Conservation (phyloP, 2,113 vertebrate species). For the Atlantisia rogersi region DNA sequence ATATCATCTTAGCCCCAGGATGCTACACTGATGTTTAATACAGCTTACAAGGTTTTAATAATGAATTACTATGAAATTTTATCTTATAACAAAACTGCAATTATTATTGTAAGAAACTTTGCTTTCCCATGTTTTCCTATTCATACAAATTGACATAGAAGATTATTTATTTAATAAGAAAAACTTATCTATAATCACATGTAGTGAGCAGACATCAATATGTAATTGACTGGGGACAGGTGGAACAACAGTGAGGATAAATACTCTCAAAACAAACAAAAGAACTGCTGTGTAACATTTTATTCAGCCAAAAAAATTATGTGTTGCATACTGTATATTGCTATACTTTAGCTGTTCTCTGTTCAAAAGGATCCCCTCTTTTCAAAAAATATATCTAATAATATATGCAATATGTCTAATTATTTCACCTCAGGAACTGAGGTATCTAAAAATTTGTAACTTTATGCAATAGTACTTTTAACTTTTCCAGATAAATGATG, state of each 20-base stretch:
- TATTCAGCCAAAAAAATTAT: neutral
- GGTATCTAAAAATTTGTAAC: neutral
- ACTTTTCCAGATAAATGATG: neutral
- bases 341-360: neutral
- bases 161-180: neutral
- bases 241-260: neutral
- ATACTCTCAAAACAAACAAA: neutral
- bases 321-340: neutral
- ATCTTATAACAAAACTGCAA: neutral
- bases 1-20: accelerated
- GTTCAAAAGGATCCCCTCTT: neutral
- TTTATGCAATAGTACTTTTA: neutral
- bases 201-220: neutral
- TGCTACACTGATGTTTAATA: neutral
- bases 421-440: neutral
- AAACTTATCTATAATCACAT: neutral
- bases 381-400: neutral
- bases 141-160: neutral
- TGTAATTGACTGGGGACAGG: accelerated
- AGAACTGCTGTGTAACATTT: neutral
- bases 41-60: neutral
- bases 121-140: neutral
- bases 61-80: neutral
- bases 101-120: neutral
- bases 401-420: too few species aligned